Evolutionary conservation across 2,797 vertebrate species (phyloP).

Genomic region (Zenarchopterus dispar): DNA sequence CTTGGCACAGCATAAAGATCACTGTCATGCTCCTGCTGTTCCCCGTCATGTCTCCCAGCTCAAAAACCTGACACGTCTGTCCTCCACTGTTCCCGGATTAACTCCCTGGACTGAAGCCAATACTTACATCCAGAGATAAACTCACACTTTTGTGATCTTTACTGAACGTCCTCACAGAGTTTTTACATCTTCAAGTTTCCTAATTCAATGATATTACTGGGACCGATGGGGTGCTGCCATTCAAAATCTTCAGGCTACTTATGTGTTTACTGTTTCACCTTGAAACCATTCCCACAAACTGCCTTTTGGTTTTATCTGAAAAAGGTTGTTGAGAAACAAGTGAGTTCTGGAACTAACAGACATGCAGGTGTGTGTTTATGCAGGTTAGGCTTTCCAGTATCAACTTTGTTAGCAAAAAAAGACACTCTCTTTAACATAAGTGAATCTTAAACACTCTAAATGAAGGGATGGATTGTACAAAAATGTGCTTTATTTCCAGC

Average conservation of each 20-base stretch:
- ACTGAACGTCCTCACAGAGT: neutral
- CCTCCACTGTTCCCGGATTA: neutral
- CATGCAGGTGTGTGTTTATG: slow-evolving; percentile 40
- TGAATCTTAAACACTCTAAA: too few species aligned
- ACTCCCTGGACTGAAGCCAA: slow-evolving; percentile 3
- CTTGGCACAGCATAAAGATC: slow-evolving; percentile 27
- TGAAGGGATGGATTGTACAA: too few species aligned
- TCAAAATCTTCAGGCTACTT: neutral
- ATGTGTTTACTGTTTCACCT: neutral
- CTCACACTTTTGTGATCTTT: slow-evolving; percentile 4
- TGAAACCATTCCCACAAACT: neutral
- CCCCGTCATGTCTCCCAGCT: slow-evolving; percentile 2
- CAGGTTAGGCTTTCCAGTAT: neutral
- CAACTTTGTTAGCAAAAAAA: slow-evolving; percentile 1
- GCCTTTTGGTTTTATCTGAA: slow-evolving; percentile 24
- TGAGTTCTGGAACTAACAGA: slow-evolving; percentile 15
- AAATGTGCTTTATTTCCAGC: neutral
- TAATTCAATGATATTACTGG: neutral
- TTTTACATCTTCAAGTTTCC: neutral
- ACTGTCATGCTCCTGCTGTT: neutral
- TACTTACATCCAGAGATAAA: neutral
- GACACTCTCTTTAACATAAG: too few species aligned
- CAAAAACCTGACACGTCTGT: neutral
- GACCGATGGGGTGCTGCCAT: neutral
- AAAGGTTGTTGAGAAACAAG: slow-evolving; percentile 12